phyloP scores from a whole-genome alignment of 1,140 invertebrate species.

The Zaprionus kolodkinae region DNA sequence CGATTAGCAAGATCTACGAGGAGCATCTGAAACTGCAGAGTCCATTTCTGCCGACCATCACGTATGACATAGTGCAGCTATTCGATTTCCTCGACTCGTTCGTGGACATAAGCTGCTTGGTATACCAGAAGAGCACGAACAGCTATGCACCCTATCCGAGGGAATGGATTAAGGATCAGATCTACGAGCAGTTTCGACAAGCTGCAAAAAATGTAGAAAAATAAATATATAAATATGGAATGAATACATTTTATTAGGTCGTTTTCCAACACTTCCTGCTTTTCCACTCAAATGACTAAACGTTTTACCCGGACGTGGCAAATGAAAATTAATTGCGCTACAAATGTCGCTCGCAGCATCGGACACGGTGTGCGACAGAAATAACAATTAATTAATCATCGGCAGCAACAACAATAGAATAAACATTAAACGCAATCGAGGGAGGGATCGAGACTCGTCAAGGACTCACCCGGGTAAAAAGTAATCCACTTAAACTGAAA shows the following conservation, averaged over 20 bases:
- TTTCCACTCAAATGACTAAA: conserved; percentile 36
- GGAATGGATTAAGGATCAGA: conserved; percentile 99
- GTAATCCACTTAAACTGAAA: conserved; percentile 79
- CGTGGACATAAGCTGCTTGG: conserved; percentile 96
- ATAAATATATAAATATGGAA: conserved; percentile 14
- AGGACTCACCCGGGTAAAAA: conserved; percentile 53
- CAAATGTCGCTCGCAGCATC: conserved; percentile 39
- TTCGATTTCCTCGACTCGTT: conserved; percentile 98
- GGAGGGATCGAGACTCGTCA: neutral
- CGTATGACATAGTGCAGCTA: conserved; percentile 97
- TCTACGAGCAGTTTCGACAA: conserved; percentile 95
- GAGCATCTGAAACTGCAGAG: conserved; percentile 96
- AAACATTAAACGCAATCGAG: conserved; percentile 36
- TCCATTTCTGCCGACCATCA: conserved; percentile 96
- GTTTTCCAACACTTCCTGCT: neutral
- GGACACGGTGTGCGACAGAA: conserved; percentile 30
- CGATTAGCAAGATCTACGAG: conserved; percentile 97
- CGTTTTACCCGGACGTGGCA: conserved; percentile 28
- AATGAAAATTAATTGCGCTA: conserved; percentile 69
- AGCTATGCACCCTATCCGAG: conserved; percentile 98
- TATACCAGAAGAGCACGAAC: conserved; percentile 95
- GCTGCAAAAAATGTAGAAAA: conserved; percentile 87
- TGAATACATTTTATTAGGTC: neutral
- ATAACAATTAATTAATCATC: conserved; percentile 74
- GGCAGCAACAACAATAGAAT: conserved; percentile 27